Evolutionary conservation across 2,888 invertebrate genomes (phyloP).

Genomic region (Therioaphis trifolii): DNA sequence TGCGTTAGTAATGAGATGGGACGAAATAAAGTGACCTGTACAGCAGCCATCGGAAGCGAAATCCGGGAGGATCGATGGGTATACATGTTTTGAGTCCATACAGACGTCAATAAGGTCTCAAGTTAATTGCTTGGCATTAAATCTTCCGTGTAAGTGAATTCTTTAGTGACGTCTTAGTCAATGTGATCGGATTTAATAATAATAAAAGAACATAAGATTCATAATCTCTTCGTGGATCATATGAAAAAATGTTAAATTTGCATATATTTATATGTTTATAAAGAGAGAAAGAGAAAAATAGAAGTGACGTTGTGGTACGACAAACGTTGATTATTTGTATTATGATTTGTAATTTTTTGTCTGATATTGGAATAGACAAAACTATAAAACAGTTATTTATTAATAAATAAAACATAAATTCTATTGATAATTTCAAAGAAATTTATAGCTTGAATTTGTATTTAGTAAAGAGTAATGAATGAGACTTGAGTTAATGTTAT

Average conservation of each 20-base stretch:
- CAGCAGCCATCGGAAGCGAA: slow-evolving; percentile 13
- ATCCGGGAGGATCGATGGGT: not conserved
- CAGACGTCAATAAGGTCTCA: slow-evolving; percentile 33
- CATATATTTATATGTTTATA: not conserved
- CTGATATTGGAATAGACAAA: too few species aligned
- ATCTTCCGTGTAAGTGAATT: slow-evolving; percentile 42
- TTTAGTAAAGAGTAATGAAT: too few species aligned
- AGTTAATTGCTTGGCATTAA: slow-evolving; percentile 9
- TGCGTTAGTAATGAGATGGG: not conserved
- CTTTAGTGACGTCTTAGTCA: not conserved
- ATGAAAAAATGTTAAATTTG: not conserved
- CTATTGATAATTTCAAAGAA: too few species aligned
- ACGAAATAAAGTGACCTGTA: not conserved
- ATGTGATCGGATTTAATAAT: not conserved
- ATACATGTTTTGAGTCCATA: slow-evolving; percentile 19
- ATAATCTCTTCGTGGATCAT: too few species aligned
- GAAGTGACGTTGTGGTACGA: not conserved
- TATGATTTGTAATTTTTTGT: too few species aligned
- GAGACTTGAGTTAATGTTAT: too few species aligned
- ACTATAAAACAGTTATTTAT: too few species aligned
- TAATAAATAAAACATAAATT: too few species aligned
- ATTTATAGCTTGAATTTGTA: too few species aligned
- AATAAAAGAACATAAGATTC: not conserved
- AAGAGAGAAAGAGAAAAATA: not conserved
- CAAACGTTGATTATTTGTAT: too few species aligned